Base-by-base conservation (phyloP, 1,140 invertebrate species). In the Cydia amplana region DNA sequence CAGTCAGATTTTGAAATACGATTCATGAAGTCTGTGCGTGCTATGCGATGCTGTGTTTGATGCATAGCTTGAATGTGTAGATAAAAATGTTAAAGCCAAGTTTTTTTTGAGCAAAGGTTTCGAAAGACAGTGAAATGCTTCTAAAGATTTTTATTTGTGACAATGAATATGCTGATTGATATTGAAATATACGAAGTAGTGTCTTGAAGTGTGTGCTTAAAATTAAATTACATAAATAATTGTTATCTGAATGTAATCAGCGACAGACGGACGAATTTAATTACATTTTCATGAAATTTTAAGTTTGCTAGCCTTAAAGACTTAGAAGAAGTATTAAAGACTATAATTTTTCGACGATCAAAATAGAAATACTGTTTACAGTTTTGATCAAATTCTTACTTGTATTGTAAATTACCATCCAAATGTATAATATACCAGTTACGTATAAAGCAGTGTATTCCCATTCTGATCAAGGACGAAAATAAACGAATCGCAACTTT, bases 1-100 rank as follows among this genome's bases (percentile, higher is more conserved):
- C 2, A 46, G 36, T 78, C 18, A 70, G 20, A 7, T 12, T 63
- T 36, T 14, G 51, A 70, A 40, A 18, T 10, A 60, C 5, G 4
- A 36, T 63, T 23, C n/a, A 55, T 63, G 25, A 10, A 63, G 12
- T 14, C 9, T 70, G 32, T 70, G 65, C 14, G 63, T 75, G 74
- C 46, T 75, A 72, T 67, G 46, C 46, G 1, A 63, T 49, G 60
- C 76, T 63, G 82, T 78, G 78, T 20, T 80, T 36, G 67, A 87
- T 86, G 85, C 86, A 81, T 77, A 82, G 78, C 83, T 23, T 32
- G 64, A 70, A 43, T 70, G 65, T 70, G 16, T n/a, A 10, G 28
- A 32, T 67, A 70, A n/a, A 67, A 5, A 20, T 36, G 36, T 70
- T n/a, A 36, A 70, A 70, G 32, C 16, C 16, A 60, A 40, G 32